phyloP scores from a whole-genome alignment of 2,113 vertebrate genomes.

The Herpetotheres cachinnans region DNA sequence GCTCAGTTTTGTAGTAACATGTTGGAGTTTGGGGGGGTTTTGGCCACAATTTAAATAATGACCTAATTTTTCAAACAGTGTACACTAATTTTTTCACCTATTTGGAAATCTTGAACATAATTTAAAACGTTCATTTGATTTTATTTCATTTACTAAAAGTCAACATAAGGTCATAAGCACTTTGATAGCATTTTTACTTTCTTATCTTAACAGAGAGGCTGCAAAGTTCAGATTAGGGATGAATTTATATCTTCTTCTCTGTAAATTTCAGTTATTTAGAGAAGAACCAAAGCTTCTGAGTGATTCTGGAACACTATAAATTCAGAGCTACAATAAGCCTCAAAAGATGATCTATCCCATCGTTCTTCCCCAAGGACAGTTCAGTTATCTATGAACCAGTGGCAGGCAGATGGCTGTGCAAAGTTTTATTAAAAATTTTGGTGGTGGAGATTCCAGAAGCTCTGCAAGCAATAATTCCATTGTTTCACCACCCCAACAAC shows the following conservation, averaged over 20 bases:
- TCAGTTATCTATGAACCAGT: neutral
- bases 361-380: neutral
- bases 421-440: neutral
- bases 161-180: neutral
- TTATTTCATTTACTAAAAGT: neutral
- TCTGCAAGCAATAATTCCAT: neutral
- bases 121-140: neutral
- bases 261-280: neutral
- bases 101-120: neutral
- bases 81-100: neutral
- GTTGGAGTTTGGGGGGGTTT: neutral
- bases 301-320: neutral
- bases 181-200: neutral
- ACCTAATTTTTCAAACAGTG: neutral
- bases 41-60: slow-evolving; percentile 14
- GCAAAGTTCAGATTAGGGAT: neutral
- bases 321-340: neutral
- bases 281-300: neutral
- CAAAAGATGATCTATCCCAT: neutral
- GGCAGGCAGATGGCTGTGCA: neutral
- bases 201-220: neutral
- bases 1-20: slow-evolving; percentile 9
- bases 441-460: neutral
- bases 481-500: neutral
- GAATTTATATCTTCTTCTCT: neutral